These are phyloP conservation scores for Nothura maculosa DNA, from an alignment of 2,797 vertebrate species.

Conservation along the genomic window DNA sequence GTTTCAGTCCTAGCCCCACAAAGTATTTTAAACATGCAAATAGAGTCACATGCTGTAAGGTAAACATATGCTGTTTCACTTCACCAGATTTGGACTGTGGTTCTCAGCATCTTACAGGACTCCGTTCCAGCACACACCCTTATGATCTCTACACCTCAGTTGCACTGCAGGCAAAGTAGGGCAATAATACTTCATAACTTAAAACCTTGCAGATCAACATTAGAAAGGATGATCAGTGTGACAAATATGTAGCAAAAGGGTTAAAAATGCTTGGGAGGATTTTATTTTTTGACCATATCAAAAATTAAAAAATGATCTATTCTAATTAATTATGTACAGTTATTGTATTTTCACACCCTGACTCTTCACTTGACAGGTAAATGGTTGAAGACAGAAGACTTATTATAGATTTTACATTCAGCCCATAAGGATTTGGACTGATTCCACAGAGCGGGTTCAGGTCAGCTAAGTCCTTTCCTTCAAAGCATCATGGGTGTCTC, in stretches of 20 bases:
- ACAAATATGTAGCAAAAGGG: background rate
- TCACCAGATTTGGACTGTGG: background rate
- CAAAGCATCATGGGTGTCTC: constrained; percentile 86
- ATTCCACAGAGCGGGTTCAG: constrained; percentile 82
- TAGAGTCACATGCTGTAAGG: background rate
- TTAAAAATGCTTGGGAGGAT: background rate
- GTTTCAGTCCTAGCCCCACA: accelerated
- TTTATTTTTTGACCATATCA: background rate
- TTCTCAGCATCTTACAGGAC: background rate
- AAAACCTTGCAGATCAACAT: background rate
- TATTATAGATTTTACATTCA: constrained; percentile 82
- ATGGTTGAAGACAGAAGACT: constrained; percentile 77
- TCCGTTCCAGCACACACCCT: background rate
- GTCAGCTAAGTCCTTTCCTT: constrained; percentile 85
- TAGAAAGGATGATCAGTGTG: background rate
- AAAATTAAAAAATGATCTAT: constrained; percentile 18
- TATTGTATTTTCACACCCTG: constrained; percentile 28
- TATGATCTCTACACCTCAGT: background rate
- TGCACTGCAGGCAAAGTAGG: background rate
- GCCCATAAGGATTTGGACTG: constrained; percentile 81
- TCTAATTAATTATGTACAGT: constrained; percentile 68
- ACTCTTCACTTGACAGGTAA: constrained; percentile 79
- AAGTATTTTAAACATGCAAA: background rate
- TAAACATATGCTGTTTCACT: background rate
- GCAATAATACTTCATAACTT: background rate